Evolutionary conservation across 2,797 vertebrate species (phyloP).

Genomic region (Pseudochirops corinnae): DNA sequence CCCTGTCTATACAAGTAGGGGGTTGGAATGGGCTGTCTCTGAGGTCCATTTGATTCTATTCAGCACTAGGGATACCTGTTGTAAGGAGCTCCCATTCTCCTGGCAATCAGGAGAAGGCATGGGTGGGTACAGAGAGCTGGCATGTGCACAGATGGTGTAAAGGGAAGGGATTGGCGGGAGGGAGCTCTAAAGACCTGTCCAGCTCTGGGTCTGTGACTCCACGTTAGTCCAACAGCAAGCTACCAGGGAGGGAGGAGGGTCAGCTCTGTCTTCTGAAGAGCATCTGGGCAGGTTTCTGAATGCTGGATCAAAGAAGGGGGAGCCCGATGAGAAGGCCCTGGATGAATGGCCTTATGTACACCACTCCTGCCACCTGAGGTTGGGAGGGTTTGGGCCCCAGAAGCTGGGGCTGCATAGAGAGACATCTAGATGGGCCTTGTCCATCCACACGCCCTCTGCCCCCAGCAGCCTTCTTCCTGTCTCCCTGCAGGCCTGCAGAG

Average conservation of each 20-base stretch:
- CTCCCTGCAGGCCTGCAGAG: constrained; percentile 82
- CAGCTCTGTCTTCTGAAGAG: no score
- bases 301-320: background rate
- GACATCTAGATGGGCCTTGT: no score
- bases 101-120: background rate
- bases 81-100: background rate
- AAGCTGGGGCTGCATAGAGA: no score
- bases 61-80: background rate
- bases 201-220: no score
- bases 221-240: background rate
- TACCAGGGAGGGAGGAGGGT: background rate
- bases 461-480: background rate
- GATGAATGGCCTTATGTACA: no score
- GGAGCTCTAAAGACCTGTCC: no score
- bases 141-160: background rate
- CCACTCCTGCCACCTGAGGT: no score
- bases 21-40: no score
- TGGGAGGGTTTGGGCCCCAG: no score
- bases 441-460: background rate
- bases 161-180: no score
- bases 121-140: background rate
- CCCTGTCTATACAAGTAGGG: no score
- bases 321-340: background rate
- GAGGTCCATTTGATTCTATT: background rate
- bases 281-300: background rate